Conservation (phyloP, 2,797 vertebrate species). For the Poecilia velifera region DNA sequence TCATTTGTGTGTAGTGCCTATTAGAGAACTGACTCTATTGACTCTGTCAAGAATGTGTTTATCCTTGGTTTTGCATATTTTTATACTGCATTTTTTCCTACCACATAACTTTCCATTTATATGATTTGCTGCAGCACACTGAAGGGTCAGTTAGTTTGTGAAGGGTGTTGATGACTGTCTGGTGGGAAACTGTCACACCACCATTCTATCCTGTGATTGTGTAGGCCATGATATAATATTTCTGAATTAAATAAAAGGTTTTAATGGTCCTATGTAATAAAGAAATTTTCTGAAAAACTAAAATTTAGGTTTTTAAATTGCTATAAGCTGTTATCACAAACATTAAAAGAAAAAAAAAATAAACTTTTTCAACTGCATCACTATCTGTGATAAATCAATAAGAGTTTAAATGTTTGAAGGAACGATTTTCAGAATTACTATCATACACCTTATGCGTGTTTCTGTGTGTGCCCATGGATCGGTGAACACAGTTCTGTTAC, state of each 20-base stretch:
- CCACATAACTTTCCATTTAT: background rate
- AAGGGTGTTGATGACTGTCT: background rate
- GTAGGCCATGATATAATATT: background rate
- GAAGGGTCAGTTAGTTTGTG: background rate
- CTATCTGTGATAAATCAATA: background rate
- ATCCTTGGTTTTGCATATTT: background rate
- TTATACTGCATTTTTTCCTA: background rate
- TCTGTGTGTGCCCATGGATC: background rate
- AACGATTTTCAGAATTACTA: background rate
- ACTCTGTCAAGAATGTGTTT: background rate
- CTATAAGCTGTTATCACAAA: background rate
- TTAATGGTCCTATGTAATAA: background rate
- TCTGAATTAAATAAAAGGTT: background rate
- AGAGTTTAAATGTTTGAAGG: background rate
- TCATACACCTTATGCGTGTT: constrained; percentile 1
- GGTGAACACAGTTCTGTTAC: constrained; percentile 21
- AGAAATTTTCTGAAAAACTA: background rate
- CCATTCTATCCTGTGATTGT: background rate
- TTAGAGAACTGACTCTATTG: background rate
- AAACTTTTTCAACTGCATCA: background rate
- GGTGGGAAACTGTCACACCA: background rate
- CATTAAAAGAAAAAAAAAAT: background rate
- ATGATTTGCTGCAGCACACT: background rate
- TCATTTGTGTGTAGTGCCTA: background rate
- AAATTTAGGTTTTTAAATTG: background rate